phyloP scores from a whole-genome alignment of 2,113 vertebrate genomes.

The Cinclus cinclus region DNA sequence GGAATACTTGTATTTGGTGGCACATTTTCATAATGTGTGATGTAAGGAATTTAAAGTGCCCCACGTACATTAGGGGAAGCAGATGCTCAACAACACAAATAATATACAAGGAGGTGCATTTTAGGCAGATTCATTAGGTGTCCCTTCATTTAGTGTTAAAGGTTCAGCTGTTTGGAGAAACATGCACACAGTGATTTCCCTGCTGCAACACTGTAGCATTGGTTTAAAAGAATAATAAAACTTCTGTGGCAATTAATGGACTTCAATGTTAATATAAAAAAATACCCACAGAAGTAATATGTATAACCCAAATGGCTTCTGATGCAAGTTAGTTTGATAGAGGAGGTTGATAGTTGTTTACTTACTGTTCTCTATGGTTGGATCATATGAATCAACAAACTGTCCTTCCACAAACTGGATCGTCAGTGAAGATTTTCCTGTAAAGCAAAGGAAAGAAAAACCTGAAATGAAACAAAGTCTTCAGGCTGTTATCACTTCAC shows the following conservation, averaged over 20 bases:
- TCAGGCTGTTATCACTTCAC: not conserved
- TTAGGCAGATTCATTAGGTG: not conserved
- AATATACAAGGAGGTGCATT: not conserved
- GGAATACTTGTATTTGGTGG: not conserved
- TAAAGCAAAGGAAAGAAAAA: conserved; percentile 44
- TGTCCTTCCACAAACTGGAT: conserved; percentile 99
- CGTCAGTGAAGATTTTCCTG: conserved; percentile 98
- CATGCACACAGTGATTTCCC: not conserved
- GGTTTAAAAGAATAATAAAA: not conserved
- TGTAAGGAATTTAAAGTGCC: not conserved
- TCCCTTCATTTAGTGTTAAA: not conserved
- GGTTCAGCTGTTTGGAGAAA: not conserved
- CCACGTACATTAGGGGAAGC: not conserved
- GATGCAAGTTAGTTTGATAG: not conserved
- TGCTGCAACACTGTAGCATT: not conserved
- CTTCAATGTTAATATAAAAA: not conserved
- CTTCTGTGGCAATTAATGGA: not conserved
- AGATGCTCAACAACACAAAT: not conserved
- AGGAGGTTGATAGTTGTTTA: conserved; percentile 37
- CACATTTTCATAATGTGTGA: not conserved
- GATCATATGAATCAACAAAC: conserved; percentile 98
- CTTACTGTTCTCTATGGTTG: conserved; percentile 99
- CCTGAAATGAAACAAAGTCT: not conserved
- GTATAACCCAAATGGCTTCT: not conserved
- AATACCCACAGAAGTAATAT: not conserved